Conservation (phyloP, 1,140 invertebrate species). For the Meloidogyne exigua region DNA sequence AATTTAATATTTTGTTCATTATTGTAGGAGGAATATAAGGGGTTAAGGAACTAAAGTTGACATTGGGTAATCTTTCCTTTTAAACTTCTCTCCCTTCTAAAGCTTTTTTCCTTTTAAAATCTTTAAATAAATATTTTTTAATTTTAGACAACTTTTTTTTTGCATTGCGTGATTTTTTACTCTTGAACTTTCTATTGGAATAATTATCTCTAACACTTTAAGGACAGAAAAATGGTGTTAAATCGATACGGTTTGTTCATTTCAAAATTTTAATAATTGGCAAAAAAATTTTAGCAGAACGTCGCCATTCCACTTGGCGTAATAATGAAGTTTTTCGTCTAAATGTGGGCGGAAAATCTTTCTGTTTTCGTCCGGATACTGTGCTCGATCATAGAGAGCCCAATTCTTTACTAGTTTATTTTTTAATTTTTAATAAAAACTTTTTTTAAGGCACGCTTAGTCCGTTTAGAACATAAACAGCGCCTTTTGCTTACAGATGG, state of each 20-base stretch:
- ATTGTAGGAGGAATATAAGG: too few species aligned
- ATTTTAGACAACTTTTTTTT: background rate
- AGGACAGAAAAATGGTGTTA: background rate
- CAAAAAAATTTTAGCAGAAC: background rate
- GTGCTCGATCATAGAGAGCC: slow-evolving; percentile 39
- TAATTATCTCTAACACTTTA: background rate
- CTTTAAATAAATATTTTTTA: too few species aligned
- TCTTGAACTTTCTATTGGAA: background rate
- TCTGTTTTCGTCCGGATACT: slow-evolving; percentile 49
- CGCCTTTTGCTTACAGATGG: slow-evolving; percentile 49
- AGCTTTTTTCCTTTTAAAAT: too few species aligned
- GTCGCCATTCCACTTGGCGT: background rate
- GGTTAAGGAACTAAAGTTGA: too few species aligned
- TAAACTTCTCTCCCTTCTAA: too few species aligned
- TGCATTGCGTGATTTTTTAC: background rate
- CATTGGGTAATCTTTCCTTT: too few species aligned
- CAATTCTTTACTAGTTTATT: slow-evolving; percentile 26
- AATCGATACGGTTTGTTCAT: slow-evolving; percentile 8
- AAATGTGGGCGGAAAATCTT: slow-evolving; percentile 60
- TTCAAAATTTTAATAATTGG: background rate
- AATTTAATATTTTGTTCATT: too few species aligned
- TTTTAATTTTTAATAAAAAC: background rate
- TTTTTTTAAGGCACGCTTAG: slow-evolving; percentile 34
- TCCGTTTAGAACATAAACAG: slow-evolving; percentile 41
- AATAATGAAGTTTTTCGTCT: slow-evolving; percentile 38